A percentile compares a stretch with the other conserved stretches of the same genome.
These are phyloP conservation scores for Teinopalpus imperialis DNA, from an alignment of 2,888 invertebrate species.

Conservation along the genomic window DNA sequence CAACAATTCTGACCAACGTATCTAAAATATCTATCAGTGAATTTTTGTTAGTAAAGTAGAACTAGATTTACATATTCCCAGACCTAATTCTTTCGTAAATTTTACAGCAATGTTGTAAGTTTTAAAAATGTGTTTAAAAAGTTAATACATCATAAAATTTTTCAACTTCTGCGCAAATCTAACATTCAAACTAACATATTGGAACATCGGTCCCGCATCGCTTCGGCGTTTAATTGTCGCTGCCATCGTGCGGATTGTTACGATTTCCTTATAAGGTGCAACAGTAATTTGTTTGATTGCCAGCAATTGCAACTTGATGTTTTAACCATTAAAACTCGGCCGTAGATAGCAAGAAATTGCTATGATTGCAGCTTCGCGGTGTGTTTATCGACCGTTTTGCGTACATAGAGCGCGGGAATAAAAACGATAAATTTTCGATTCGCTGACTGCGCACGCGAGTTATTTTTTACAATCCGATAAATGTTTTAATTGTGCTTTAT, in stretches of 20 bases:
- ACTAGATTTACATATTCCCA: no score
- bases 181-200: conserved; percentile 38
- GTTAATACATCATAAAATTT: no score
- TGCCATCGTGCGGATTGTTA: conserved; percentile 63
- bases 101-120: no score
- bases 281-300: conserved; percentile 74
- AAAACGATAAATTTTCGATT: conserved; percentile 56
- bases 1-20: no score
- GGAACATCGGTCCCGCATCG: conserved; percentile 51
- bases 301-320: conserved; percentile 67
- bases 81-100: no score
- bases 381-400: conserved; percentile 51
- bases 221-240: conserved; percentile 70
- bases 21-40: no score
- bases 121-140: no score
- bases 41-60: no score
- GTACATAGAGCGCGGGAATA: conserved; percentile 44
- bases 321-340: conserved; percentile 65
- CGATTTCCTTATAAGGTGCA: conserved; percentile 69
- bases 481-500: conserved; percentile 44
- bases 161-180: conserved; percentile 10
- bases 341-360: conserved; percentile 59
- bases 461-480: conserved; percentile 57
- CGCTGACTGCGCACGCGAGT: conserved; percentile 51
- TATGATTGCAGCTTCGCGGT: conserved; percentile 54